Evolutionary conservation across 2,797 vertebrate genomes (phyloP).

Genomic region (Enteromius mattozi): DNA sequence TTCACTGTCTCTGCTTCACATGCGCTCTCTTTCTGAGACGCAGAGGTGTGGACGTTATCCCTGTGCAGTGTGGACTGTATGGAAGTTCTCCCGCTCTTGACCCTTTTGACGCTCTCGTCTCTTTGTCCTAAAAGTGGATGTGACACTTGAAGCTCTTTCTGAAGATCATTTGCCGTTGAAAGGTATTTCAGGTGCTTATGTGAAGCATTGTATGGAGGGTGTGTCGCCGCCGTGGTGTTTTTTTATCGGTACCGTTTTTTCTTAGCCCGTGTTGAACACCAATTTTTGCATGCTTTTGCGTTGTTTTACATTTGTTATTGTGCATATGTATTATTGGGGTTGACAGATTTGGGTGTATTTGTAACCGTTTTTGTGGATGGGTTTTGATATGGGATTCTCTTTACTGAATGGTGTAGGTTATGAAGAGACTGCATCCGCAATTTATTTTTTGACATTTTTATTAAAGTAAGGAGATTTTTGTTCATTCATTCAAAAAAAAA

Average conservation of each 20-base stretch:
- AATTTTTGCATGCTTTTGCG: background rate
- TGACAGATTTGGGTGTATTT: background rate
- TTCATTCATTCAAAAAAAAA: background rate
- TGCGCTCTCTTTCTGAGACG: constrained; percentile 24
- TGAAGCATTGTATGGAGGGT: background rate
- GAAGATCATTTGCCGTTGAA: constrained; percentile 28
- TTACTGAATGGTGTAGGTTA: background rate
- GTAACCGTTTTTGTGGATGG: constrained; percentile 14
- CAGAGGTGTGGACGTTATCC: constrained; percentile 36
- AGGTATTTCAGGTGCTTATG: constrained; percentile 42
- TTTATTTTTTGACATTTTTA: background rate
- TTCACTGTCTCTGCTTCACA: constrained; percentile 26
- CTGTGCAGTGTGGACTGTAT: constrained; percentile 1
- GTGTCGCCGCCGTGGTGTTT: background rate
- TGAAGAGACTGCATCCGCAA: background rate
- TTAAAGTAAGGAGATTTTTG: background rate
- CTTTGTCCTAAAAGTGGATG: constrained; percentile 35
- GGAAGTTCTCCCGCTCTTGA: constrained; percentile 33
- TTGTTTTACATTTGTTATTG: constrained; percentile 14
- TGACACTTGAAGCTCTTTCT: constrained; percentile 32
- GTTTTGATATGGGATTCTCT: constrained; percentile 17
- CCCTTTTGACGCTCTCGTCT: constrained; percentile 22
- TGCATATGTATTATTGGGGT: background rate
- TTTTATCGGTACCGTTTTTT: background rate
- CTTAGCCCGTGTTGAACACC: background rate